Evolutionary conservation across 1,140 invertebrate genomes (phyloP).

Genomic region (Heliconius eleuchia): DNA sequence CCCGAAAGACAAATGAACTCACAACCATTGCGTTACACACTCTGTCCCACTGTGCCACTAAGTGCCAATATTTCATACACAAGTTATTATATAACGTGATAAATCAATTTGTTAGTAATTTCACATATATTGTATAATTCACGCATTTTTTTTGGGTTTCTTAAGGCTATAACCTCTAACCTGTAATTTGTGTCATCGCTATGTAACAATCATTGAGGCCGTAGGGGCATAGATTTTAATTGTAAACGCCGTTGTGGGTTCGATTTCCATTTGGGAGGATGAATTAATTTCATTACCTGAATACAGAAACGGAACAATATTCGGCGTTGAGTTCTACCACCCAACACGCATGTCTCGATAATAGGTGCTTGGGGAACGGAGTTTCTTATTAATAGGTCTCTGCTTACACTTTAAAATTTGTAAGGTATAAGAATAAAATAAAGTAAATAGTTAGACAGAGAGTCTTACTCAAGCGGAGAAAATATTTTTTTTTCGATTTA

Average conservation of each 20-base stretch:
- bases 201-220: not conserved
- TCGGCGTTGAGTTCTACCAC: not conserved
- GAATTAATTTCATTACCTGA: too few species aligned
- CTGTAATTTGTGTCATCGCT: not conserved
- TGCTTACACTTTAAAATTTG: too few species aligned
- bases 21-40: not conserved
- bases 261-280: not conserved
- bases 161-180: not conserved
- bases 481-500: too few species aligned
- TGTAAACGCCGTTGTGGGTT: not conserved
- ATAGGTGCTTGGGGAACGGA: too few species aligned
- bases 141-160: not conserved
- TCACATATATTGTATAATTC: conserved; percentile 8
- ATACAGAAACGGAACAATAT: not conserved
- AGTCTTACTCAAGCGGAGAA: too few species aligned
- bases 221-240: too few species aligned
- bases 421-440: too few species aligned
- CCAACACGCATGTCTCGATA: not conserved
- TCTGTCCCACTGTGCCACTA: not conserved
- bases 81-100: not conserved
- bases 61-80: not conserved
- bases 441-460: too few species aligned
- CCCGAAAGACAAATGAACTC: too few species aligned
- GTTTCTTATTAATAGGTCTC: too few species aligned
- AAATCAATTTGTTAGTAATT: conserved; percentile 1